A percentile compares a stretch with the other conserved stretches of the same genome.
These are phyloP conservation scores for Rhopalosiphum maidis DNA, from an alignment of 1,140 invertebrate species.

Conservation along the genomic window DNA sequence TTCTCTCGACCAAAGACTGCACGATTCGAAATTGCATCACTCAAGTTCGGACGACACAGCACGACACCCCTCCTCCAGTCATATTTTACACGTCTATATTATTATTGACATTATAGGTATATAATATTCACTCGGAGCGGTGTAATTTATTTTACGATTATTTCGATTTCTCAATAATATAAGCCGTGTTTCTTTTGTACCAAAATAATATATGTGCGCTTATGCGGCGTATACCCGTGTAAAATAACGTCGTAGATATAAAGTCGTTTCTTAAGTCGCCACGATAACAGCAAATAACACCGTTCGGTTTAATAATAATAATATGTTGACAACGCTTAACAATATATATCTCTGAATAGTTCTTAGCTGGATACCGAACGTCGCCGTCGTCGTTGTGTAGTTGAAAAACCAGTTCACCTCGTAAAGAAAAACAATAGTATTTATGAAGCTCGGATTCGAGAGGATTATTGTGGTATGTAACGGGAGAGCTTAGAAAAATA, in stretches of 20 bases:
- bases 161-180: not conserved
- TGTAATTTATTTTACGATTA: slow-evolving; percentile 11
- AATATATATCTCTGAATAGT: not conserved
- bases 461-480: not conserved
- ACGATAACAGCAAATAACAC: not conserved
- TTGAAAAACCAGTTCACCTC: slow-evolving; percentile 17
- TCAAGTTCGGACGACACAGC: not conserved
- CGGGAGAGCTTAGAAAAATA: slow-evolving; percentile 16
- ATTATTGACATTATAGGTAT: too few species aligned
- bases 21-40: not conserved
- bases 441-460: slow-evolving; percentile 18
- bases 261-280: not conserved
- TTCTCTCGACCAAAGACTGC: not conserved
- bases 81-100: not conserved
- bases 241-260: not conserved
- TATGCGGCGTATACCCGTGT: not conserved
- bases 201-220: not conserved
- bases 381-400: not conserved
- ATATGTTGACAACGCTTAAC: slow-evolving; percentile 8
- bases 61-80: not conserved
- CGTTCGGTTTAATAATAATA: not conserved
- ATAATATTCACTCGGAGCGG: not conserved
- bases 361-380: not conserved
- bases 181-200: slow-evolving; percentile 2
- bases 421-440: slow-evolving; percentile 23